These are phyloP conservation scores for Lindbergichthys nudifrons DNA, from an alignment of 2,797 vertebrate genomes.

Conservation along the genomic window DNA sequence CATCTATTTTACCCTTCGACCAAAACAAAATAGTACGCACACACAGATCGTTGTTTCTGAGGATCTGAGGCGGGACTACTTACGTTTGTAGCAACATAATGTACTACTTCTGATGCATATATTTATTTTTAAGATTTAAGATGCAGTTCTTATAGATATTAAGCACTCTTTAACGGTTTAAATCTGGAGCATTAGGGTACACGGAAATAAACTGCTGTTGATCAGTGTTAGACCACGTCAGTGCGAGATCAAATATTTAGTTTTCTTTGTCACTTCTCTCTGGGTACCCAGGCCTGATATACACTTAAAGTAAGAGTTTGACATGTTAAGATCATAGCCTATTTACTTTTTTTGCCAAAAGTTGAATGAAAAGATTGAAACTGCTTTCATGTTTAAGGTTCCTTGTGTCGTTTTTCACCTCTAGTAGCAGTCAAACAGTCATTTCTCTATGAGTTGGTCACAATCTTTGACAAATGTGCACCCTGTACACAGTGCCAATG, in stretches of 20 bases:
- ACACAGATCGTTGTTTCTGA: conserved; percentile 28
- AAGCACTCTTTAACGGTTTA: conserved; percentile 52
- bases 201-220: conserved; percentile 46
- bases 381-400: neutral
- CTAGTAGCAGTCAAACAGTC: neutral
- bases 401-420: neutral
- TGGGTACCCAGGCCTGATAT: conserved; percentile 9
- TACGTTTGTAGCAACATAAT: conserved; percentile 63
- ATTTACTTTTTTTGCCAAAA: conserved; percentile 11
- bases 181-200: conserved; percentile 46
- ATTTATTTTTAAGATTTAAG: conserved; percentile 77
- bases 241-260: conserved; percentile 22
- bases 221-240: conserved; percentile 46
- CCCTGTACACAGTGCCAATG: neutral
- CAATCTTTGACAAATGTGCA: neutral
- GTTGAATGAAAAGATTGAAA: conserved; percentile 5
- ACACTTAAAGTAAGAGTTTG: conserved; percentile 6
- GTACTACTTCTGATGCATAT: conserved; percentile 72
- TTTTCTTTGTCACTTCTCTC: neutral
- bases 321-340: neutral
- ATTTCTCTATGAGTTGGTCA: neutral
- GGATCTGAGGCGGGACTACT: conserved; percentile 48
- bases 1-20: conserved; percentile 31
- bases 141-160: conserved; percentile 56
- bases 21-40: conserved; percentile 43